phyloP scores from a whole-genome alignment of 2,888 invertebrate genomes.

The Ochropacha duplaris region DNA sequence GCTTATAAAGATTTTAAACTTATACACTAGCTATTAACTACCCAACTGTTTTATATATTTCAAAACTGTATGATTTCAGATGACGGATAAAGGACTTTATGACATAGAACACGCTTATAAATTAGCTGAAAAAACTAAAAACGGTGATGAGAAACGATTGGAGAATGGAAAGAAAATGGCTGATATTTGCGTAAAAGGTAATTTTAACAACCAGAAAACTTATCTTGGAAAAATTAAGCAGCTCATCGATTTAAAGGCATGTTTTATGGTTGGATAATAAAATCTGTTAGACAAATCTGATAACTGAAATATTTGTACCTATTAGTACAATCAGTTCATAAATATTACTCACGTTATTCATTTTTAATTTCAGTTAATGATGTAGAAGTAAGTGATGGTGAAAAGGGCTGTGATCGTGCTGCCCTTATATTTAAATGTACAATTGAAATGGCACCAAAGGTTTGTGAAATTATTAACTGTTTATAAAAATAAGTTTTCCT shows the following conservation, averaged over 20 bases:
- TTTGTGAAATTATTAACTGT: slow-evolving; percentile 24
- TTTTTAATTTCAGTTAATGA: slow-evolving; percentile 59
- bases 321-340: no score
- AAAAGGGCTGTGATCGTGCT: slow-evolving; percentile 71
- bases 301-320: no score
- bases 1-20: background rate
- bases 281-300: no score
- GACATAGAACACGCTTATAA: slow-evolving; percentile 54
- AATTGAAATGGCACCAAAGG: slow-evolving; percentile 63
- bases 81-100: slow-evolving; percentile 53
- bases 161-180: slow-evolving; percentile 60
- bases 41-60: background rate
- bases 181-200: slow-evolving; percentile 63
- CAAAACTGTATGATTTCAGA: slow-evolving; percentile 34
- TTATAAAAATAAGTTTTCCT: no score
- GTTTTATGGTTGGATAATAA: no score
- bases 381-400: slow-evolving; percentile 55
- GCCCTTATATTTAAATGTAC: slow-evolving; percentile 63
- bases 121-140: slow-evolving; percentile 55
- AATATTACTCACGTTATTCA: background rate
- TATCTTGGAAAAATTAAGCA: no score
- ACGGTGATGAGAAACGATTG: slow-evolving; percentile 59
- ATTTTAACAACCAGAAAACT: background rate
- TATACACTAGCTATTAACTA: no score
- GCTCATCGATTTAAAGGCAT: no score